Evolutionary conservation across 2,888 invertebrate genomes (phyloP).

Genomic region (Aporophyla lueneburgensis): DNA sequence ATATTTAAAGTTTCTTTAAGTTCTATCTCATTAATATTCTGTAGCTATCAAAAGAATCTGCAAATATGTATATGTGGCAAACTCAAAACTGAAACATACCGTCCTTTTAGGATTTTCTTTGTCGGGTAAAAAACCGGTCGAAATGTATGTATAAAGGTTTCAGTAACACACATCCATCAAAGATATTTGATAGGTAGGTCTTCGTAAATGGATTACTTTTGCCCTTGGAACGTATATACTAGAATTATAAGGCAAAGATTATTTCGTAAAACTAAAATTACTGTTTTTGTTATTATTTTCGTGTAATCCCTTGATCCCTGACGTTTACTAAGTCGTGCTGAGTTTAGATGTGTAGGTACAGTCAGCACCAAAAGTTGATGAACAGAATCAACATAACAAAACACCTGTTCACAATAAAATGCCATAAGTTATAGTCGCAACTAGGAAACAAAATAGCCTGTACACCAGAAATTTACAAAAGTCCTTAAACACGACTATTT

Average conservation of each 20-base stretch:
- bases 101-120: not conserved
- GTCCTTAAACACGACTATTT: too few species aligned
- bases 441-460: too few species aligned
- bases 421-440: too few species aligned
- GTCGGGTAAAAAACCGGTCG: not conserved
- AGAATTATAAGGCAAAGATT: conserved; percentile 20
- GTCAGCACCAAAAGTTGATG: too few species aligned
- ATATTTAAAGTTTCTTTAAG: conserved; percentile 20
- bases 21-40: not conserved
- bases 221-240: not conserved
- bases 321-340: conserved; percentile 11
- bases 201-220: conserved; percentile 45
- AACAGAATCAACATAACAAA: too few species aligned
- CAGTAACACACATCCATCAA: conserved; percentile 41
- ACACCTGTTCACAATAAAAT: too few species aligned
- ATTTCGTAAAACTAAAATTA: conserved; percentile 37
- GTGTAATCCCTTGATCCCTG: conserved; percentile 28
- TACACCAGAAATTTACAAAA: too few species aligned
- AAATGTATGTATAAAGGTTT: conserved; percentile 16
- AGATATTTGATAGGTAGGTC: conserved; percentile 23
- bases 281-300: conserved; percentile 30
- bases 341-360: conserved; percentile 9
- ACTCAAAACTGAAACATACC: not conserved
- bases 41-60: not conserved
- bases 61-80: not conserved